These are phyloP conservation scores for Rhagonycha fulva DNA, from an alignment of 2,888 invertebrate genomes.

Conservation along the genomic window DNA sequence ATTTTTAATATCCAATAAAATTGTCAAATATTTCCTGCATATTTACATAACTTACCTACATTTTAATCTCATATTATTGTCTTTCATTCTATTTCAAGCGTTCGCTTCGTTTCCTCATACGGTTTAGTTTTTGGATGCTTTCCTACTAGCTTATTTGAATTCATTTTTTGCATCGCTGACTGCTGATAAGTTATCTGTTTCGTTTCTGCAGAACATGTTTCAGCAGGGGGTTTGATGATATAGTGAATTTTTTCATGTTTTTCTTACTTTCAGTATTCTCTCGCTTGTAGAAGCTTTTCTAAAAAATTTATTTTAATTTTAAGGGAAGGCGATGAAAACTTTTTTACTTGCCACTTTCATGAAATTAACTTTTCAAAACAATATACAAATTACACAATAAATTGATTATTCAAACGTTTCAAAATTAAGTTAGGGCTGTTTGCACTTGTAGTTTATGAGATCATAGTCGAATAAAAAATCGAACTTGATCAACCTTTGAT, in stretches of 20 bases:
- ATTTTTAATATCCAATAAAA: background rate
- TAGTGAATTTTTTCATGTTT: background rate
- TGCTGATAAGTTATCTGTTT: constrained; percentile 3
- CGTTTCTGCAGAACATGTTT: background rate
- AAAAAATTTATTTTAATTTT: background rate
- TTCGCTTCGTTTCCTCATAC: background rate
- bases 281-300: background rate
- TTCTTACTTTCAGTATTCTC: background rate
- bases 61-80: constrained; percentile 2
- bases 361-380: background rate
- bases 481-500: background rate
- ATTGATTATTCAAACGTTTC: background rate
- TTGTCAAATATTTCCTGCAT: background rate
- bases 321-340: background rate
- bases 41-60: background rate
- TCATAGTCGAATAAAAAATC: background rate
- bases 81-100: background rate
- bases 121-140: constrained; percentile 1
- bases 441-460: background rate
- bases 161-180: constrained; percentile 3
- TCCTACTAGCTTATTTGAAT: constrained; percentile 1
- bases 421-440: background rate
- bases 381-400: background rate
- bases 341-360: background rate
- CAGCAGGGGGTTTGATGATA: background rate